Evolutionary conservation across 2,797 vertebrate genomes (phyloP), one percentile per base, ranked within the genome.

Genomic region (Sphenopsis melanotis): DNA sequence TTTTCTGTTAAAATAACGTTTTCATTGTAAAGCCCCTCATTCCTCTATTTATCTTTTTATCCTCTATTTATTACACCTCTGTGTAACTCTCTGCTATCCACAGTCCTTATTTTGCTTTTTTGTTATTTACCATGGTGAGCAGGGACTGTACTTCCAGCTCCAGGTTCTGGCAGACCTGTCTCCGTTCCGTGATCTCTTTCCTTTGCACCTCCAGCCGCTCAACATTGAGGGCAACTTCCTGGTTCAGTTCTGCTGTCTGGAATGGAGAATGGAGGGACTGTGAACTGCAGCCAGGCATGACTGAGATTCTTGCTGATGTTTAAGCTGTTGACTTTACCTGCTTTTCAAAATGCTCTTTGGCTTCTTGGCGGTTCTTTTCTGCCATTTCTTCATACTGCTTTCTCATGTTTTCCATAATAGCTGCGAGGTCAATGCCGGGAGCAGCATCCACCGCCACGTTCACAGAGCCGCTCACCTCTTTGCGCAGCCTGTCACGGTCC

Each of bases 371-470:
- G 81, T 99, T 97, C 97, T 99, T 99, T 5, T 98, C 97, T 50
- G 98, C 98, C 96, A 99, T 97, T 86, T 60, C 9, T 95, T 99
- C 99, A 0, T 99, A 99, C 85, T 99, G 98, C 87, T 96, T 27
- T 27, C 99, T 98, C 97, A 99, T 98, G 13, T 99, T 99, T 2
- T 98, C 98, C 98, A 99, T 83, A 41, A 98, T 20, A 82, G 90
- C 97, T 46, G 96, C 95, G 22, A 99, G 98, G 85, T 99, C 98
- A 79, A 93, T 87, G 64, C 98, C 90, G 7, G 99, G 99, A 66
- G 98, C 98, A 3, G 99, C 99, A 6, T 99, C 98, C 71, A 99
- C 95, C 59, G 99, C 98, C 66, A 99, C 99, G 0, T 94, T 98
- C 79, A 99, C 96, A 0, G 97, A 98, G 59, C 98, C 98, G 2